Evolutionary conservation across 2,888 invertebrate genomes (phyloP).

Genomic region (Cistogaster globosa): DNA sequence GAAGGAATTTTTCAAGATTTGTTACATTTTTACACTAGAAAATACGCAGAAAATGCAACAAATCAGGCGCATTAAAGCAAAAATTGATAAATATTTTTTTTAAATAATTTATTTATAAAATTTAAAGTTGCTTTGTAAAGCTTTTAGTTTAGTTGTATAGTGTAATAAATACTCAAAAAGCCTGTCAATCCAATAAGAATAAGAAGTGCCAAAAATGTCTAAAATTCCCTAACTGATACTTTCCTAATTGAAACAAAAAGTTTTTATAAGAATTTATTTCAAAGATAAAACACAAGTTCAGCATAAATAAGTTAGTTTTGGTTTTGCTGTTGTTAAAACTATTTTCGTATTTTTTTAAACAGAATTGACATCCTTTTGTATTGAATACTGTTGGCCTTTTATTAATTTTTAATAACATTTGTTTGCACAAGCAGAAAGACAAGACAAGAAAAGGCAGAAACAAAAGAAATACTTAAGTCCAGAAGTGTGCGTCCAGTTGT

Average conservation of each 20-base stretch:
- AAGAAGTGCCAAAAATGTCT: constrained; percentile 51
- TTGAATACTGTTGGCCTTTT: constrained; percentile 56
- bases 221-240: constrained; percentile 43
- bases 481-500: constrained; percentile 59
- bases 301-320: constrained; percentile 18
- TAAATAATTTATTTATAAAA: too few species aligned
- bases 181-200: constrained; percentile 55
- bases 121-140: too few species aligned
- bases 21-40: too few species aligned
- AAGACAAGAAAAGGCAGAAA: not conserved
- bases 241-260: constrained; percentile 65
- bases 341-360: not conserved
- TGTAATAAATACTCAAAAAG: too few species aligned
- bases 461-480: constrained; percentile 51
- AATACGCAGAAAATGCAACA: too few species aligned
- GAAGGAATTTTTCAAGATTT: too few species aligned
- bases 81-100: too few species aligned
- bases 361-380: not conserved
- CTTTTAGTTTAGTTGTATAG: too few species aligned
- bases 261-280: constrained; percentile 65
- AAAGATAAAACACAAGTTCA: constrained; percentile 39
- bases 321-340: constrained; percentile 7
- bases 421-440: constrained; percentile 48
- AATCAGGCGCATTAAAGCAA: too few species aligned
- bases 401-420: constrained; percentile 69